Percentiles rank a stretch among this genome's conserved stretches.
phyloP scores from a whole-genome alignment of 1,140 invertebrate genomes.

The Lepidurus packardi region DNA sequence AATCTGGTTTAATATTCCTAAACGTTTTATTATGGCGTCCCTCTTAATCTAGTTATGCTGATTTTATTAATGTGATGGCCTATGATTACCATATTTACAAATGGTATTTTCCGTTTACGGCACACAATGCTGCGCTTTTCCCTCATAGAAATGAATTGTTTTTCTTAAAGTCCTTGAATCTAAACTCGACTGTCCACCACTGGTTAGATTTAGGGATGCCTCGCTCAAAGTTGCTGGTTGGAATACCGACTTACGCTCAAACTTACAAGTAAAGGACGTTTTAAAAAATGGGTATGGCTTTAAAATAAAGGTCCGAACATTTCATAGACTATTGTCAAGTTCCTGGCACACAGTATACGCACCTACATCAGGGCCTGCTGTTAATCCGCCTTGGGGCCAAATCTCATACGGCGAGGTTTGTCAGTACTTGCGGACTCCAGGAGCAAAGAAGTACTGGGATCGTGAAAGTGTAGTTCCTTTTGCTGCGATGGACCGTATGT shows the following conservation, averaged over 20 bases:
- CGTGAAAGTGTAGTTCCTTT: conserved; percentile 69
- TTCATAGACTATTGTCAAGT: conserved; percentile 1
- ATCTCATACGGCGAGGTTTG: conserved; percentile 63
- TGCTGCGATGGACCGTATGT: conserved; percentile 63
- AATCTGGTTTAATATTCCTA: conserved; percentile 37
- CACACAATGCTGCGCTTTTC: conserved; percentile 73
- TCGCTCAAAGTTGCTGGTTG: conserved; percentile 73
- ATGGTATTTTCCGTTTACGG: conserved; percentile 69
- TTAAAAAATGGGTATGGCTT: background rate
- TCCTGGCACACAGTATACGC: conserved; percentile 51
- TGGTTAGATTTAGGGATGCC: conserved; percentile 75
- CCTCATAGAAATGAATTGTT: conserved; percentile 53
- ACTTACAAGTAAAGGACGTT: conserved; percentile 56
- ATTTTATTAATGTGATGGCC: conserved; percentile 81
- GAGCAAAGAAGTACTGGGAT: conserved; percentile 53
- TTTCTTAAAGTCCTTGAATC: conserved; percentile 66
- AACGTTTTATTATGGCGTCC: background rate
- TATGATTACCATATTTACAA: conserved; percentile 82
- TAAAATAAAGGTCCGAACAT: background rate
- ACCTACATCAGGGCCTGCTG: conserved; percentile 61
- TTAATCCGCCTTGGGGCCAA: conserved; percentile 61
- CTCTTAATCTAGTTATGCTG: conserved; percentile 56
- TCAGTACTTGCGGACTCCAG: conserved; percentile 52
- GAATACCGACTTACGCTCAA: conserved; percentile 85
- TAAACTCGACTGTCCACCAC: conserved; percentile 73